A percentile compares a stretch with the other conserved stretches of the same genome.
Evolutionary conservation across 2,888 invertebrate genomes (phyloP).

Genomic region (Metalampra italica): DNA sequence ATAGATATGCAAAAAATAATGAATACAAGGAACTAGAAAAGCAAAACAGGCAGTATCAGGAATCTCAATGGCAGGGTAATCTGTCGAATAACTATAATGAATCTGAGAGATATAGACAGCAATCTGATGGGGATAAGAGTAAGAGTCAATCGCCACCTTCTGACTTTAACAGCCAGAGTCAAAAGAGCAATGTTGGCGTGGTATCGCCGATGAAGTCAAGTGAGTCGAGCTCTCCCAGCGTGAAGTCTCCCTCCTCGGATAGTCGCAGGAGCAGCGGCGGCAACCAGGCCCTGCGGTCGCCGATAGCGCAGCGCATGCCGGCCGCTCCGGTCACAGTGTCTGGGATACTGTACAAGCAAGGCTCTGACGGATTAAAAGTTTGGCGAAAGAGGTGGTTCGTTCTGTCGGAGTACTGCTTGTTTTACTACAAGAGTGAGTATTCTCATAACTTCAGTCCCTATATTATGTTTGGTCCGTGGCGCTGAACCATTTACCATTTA

Average conservation of each 20-base stretch:
- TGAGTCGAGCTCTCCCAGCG: constrained; percentile 66
- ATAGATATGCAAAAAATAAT: constrained; percentile 58
- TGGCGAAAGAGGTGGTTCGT: constrained; percentile 98
- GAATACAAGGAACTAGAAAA: constrained; percentile 62
- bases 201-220: constrained; percentile 71
- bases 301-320: constrained; percentile 89
- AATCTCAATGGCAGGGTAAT: constrained; percentile 61
- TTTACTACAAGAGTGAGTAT: constrained; percentile 92
- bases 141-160: constrained; percentile 56
- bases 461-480: too few species aligned
- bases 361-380: constrained; percentile 93
- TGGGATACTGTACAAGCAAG: constrained; percentile 95
- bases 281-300: constrained; percentile 85
- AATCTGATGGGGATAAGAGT: constrained; percentile 49
- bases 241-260: constrained; percentile 72
- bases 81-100: constrained; percentile 56
- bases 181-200: constrained; percentile 45
- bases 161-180: constrained; percentile 49
- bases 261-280: constrained; percentile 72
- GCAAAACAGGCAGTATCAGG: constrained; percentile 56
- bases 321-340: constrained; percentile 91
- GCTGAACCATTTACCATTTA: not conserved
- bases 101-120: constrained; percentile 49
- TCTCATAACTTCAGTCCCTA: too few species aligned
- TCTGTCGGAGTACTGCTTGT: constrained; percentile 94